A percentile compares a stretch with the other conserved stretches of the same genome.
Conservation (phyloP, 2,797 vertebrate species). For the Denticeps clupeoides region DNA sequence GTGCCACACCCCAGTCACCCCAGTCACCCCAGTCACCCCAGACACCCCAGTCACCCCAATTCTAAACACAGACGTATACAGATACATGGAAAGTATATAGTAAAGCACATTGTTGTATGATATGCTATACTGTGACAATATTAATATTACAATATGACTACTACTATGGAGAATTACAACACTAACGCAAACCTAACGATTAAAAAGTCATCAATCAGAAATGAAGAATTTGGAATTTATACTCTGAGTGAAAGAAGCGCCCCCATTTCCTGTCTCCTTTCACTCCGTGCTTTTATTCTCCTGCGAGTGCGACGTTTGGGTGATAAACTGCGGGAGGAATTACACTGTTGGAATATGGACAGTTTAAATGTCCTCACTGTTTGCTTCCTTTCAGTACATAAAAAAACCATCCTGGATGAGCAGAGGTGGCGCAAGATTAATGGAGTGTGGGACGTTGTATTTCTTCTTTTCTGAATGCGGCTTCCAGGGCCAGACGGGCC, state of each 20-base stretch:
- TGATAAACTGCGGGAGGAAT: conserved; percentile 62
- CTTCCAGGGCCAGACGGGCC: conserved; percentile 51
- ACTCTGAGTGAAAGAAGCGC: not conserved
- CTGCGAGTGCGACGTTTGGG: conserved; percentile 24
- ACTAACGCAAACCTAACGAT: no score
- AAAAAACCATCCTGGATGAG: conserved; percentile 46
- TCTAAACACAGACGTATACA: no score
- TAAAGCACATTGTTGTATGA: no score
- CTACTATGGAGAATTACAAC: no score
- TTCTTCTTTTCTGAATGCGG: conserved; percentile 50
- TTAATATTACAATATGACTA: no score
- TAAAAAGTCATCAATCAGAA: no score
- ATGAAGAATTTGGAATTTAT: no score
- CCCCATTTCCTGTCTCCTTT: not conserved
- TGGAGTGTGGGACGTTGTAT: conserved; percentile 59
- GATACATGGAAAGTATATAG: no score
- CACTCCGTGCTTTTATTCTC: conserved; percentile 17
- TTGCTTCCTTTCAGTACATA: conserved; percentile 59
- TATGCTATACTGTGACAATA: no score
- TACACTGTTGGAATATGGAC: conserved; percentile 55
- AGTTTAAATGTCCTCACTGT: conserved; percentile 56
- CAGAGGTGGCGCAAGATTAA: conserved; percentile 59
- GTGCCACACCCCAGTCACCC: no score
- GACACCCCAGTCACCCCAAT: no score
- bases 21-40: no score